These are phyloP conservation scores for Sacculina carcini DNA, from an alignment of 2,888 invertebrate genomes.

Conservation along the genomic window DNA sequence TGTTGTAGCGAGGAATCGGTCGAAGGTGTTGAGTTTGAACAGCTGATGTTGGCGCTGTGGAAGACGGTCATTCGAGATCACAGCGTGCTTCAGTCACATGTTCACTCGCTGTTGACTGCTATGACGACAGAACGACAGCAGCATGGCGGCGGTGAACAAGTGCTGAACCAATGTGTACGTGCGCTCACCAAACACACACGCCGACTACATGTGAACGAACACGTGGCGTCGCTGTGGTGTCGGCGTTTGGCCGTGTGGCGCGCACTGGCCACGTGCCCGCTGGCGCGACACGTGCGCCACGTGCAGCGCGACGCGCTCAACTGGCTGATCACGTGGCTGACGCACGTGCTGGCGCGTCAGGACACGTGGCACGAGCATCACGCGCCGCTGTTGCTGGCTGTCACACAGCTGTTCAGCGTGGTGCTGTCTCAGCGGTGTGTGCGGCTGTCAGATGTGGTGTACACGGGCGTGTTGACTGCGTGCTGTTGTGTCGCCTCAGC, in stretches of 20 bases:
- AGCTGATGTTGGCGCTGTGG: no score
- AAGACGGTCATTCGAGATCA: no score
- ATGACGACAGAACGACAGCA: no score
- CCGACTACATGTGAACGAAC: no score
- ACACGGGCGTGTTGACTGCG: not conserved
- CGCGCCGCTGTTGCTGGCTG: not conserved
- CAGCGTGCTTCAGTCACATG: no score
- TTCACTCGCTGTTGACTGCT: no score
- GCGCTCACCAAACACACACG: no score
- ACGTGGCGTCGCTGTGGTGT: no score
- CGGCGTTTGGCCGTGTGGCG: not conserved
- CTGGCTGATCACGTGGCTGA: not conserved
- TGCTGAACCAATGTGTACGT: no score
- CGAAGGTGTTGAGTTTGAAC: no score
- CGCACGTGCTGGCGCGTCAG: not conserved
- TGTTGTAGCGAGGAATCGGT: no score
- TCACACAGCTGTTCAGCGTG: not conserved
- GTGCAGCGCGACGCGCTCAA: not conserved
- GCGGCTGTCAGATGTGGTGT: not conserved
- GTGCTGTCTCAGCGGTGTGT: not conserved
- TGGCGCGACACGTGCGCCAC: not conserved
- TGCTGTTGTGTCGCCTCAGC: not conserved
- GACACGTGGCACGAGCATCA: not conserved
- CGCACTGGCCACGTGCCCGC: not conserved
- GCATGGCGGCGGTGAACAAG: no score